A percentile compares a stretch with the other conserved stretches of the same genome.
phyloP scores from a whole-genome alignment of 1,140 invertebrate species.

The Galendromus occidentalis region DNA sequence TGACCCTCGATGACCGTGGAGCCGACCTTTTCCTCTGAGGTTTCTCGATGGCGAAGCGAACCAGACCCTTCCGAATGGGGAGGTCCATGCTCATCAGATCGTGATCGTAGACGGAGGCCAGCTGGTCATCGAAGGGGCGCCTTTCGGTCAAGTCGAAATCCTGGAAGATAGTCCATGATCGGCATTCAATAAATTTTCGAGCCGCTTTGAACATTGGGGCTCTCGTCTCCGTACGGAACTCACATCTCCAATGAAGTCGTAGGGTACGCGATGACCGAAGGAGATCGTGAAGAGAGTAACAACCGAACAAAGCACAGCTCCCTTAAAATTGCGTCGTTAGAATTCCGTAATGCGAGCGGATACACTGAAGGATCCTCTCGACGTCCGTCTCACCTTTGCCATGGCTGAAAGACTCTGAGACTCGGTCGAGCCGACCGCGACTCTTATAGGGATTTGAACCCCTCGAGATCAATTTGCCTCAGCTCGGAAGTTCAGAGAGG shows the following conservation, averaged over 20 bases:
- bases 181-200: not conserved
- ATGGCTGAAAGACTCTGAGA: too few species aligned
- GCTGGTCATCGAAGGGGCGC: not conserved
- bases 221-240: not conserved
- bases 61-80: slow-evolving; percentile 12
- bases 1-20: not conserved
- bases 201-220: too few species aligned
- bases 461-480: too few species aligned
- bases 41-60: slow-evolving; percentile 13
- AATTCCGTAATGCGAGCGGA: too few species aligned
- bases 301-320: too few species aligned
- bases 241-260: not conserved
- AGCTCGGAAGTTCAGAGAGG: too few species aligned
- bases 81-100: slow-evolving; percentile 7
- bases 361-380: too few species aligned
- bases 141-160: not conserved
- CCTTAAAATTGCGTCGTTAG: too few species aligned
- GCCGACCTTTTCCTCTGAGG: slow-evolving; percentile 7
- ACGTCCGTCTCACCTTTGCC: too few species aligned
- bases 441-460: too few species aligned
- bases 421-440: too few species aligned
- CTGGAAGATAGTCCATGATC: not conserved
- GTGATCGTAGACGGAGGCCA: not conserved
- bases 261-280: not conserved
- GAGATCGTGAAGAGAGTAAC: too few species aligned